Base-by-base conservation (phyloP, 1,140 invertebrate species). In the Parasteatoda tepidariorum region DNA sequence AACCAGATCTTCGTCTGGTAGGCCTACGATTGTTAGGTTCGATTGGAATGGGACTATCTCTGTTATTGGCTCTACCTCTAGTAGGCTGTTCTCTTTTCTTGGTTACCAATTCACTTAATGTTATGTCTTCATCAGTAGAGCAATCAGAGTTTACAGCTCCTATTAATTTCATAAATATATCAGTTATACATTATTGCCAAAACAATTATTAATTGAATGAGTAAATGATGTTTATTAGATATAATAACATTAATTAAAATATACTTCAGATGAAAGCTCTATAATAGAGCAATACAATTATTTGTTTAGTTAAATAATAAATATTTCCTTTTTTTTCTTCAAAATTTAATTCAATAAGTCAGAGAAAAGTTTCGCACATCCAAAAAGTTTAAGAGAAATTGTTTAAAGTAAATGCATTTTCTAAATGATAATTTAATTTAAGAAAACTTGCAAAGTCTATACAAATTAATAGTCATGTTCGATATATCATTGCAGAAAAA, bases 41-140 rank as follows among this genome's bases (percentile, higher is more conserved):
- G 11, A 61, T 24, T 31, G 76, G 81, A 18, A 62, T 30, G 18
- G 79, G 67, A 75, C 48, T 71, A 38, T 85, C 84, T 66, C 74
- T 66, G 79, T 67, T 75, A 34, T 66, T 64, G 34, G 66, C 62
- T 68, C 66, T 71, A 38, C 41, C 22, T 70, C 78, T 57, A 75
- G 78, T 31, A 26, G 38, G 78, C 62, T 48, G 59, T 26, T 38
- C 34, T 61, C 75, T 85, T 33, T 66, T 41, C 67, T 86, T 86
- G 33, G 15, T 84, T n/a, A 79, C 83, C 61, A 86, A 64, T 64
- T 86, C 85, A 70, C 85, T 86, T 55, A 86, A 55, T 22, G 84
- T 73, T 62, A 86, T 22, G 41, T 86, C 85, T 67, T 86, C 85
- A 66, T 86, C 85, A 34, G 84, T 86, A 22, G 85, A 86, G 34